Evolutionary conservation across 2,797 vertebrate genomes (phyloP), one percentile per base, ranked within the genome.

Genomic region (Fringilla coelebs): DNA sequence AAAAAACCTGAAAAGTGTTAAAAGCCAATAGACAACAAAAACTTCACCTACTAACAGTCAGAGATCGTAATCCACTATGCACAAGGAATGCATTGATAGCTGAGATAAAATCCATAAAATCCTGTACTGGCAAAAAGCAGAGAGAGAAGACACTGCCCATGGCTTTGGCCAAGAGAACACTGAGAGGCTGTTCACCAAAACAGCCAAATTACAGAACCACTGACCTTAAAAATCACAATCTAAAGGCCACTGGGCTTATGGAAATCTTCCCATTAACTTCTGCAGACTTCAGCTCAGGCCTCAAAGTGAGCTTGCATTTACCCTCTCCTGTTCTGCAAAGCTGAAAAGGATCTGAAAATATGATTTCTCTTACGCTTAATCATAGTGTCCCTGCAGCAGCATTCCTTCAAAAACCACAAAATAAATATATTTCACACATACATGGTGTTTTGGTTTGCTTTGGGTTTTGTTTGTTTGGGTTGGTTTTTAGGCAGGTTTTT

Each of bases 401-500:
- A n/a, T 13, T 14, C 34, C 16, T 65, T 24, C 20, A 52, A 34
- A 40, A 65, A 13, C 11, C 4, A 2, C 31, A 62, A 21, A 48
- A 28, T 12, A 41, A 49, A 4, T 3, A 9, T 1, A 1, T 20
- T 38, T 67, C 26, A 48, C 4, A 26, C 3, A 5, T 26, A 21
- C 17, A 31, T 2, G 7, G 7, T 13, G 17, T 20, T 54, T 10
- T 12, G 2, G 5, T 75, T 67, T 21, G 22, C 6, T 31, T 41
- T 70, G 13, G 1, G 1, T 21, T 66, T 65, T 36, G 21, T 7
- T 34, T 68, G 13, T 9, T 40, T 74, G 10, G 0, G 18, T 43
- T 60, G 31, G 15, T 1, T 36, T 89, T 49, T 17, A 10, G 6
- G 14, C 5, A 0, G 0, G 1, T 13, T 60, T 38, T 19, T 17